A percentile compares a stretch with the other conserved stretches of the same genome.
phyloP scores from a whole-genome alignment of 2,797 vertebrate species.

The Epinephelus awoara region DNA sequence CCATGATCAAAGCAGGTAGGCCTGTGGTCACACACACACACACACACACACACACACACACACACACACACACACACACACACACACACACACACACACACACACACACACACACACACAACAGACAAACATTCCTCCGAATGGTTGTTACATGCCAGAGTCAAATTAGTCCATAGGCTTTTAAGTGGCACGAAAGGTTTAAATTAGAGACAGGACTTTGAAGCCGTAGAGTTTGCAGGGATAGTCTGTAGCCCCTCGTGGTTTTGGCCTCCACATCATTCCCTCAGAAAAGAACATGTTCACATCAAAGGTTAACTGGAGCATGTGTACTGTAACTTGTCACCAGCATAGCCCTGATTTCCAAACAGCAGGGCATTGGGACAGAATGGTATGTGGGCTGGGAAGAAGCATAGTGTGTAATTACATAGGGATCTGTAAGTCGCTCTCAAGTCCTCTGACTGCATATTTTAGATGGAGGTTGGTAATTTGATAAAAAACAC shows the following conservation, averaged over 20 bases:
- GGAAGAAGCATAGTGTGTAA: constrained; percentile 73
- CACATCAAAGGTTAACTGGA: constrained; percentile 85
- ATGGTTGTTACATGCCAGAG: constrained; percentile 82
- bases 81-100: constrained; percentile 32
- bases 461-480: constrained; percentile 43
- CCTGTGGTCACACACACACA: constrained; percentile 67
- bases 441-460: constrained; percentile 47
- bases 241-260: constrained; percentile 80
- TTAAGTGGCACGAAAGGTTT: constrained; percentile 86
- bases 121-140: constrained; percentile 78
- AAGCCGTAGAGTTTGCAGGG: constrained; percentile 81
- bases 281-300: constrained; percentile 76
- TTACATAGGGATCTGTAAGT: constrained; percentile 71
- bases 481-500: constrained; percentile 64
- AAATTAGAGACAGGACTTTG: constrained; percentile 86
- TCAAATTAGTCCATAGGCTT: constrained; percentile 84
- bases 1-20: constrained; percentile 82
- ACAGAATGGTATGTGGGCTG: constrained; percentile 74
- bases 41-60: constrained; percentile 36
- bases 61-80: constrained; percentile 17
- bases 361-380: constrained; percentile 81
- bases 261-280: constrained; percentile 81
- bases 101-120: constrained; percentile 47
- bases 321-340: constrained; percentile 84
- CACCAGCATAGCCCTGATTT: constrained; percentile 78